These are phyloP conservation scores for Ischnura elegans DNA, from an alignment of 2,888 invertebrate genomes.

Conservation along the genomic window DNA sequence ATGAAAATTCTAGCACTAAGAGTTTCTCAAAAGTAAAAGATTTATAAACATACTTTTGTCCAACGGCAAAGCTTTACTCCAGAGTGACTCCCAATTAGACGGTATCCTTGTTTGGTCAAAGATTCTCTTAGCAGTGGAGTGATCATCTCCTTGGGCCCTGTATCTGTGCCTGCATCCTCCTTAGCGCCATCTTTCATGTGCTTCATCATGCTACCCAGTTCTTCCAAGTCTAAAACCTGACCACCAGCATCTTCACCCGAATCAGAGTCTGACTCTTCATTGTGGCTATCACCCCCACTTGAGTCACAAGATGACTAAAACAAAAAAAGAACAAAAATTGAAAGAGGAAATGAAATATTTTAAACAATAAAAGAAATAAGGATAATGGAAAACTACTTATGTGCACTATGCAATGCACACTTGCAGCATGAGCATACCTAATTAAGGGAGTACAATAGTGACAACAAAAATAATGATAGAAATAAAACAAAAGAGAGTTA, in stretches of 20 bases:
- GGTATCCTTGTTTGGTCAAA: conserved; percentile 81
- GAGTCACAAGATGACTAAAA: conserved; percentile 41
- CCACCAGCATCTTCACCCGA: conserved; percentile 68
- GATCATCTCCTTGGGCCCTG: conserved; percentile 78
- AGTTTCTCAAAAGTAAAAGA: too few relatives aligned
- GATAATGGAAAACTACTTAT: neutral
- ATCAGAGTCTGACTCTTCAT: conserved; percentile 59
- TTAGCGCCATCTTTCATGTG: conserved; percentile 71
- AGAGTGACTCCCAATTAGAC: conserved; percentile 80
- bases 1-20: too few relatives aligned
- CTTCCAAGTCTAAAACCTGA: conserved; percentile 79
- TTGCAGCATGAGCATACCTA: too few relatives aligned
- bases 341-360: too few relatives aligned
- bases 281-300: conserved; percentile 48
- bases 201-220: conserved; percentile 75
- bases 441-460: too few relatives aligned
- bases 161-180: conserved; percentile 72
- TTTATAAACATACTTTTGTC: conserved; percentile 78
- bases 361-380: neutral
- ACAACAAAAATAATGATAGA: too few relatives aligned
- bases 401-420: too few relatives aligned
- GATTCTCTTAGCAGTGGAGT: conserved; percentile 79
- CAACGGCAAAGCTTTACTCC: conserved; percentile 82
- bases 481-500: too few relatives aligned
- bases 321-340: neutral